A percentile compares a stretch with the other conserved stretches of the same genome.
Conservation (phyloP, 2,888 invertebrate genomes). For the Meiosimyza decipiens region DNA sequence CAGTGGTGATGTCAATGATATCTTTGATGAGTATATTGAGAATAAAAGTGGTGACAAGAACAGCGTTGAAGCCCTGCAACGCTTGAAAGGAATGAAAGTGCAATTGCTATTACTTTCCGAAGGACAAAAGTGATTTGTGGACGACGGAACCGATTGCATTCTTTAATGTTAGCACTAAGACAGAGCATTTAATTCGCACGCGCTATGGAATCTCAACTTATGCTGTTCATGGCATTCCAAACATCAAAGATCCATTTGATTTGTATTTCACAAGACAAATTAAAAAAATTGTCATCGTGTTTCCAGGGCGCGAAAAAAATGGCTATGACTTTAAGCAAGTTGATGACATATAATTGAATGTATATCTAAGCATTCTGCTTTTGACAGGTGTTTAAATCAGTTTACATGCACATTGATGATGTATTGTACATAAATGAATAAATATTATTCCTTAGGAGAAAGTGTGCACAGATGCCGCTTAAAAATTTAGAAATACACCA, state of each 20-base stretch:
- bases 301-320: background rate
- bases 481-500: no score
- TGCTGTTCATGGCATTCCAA: conserved; percentile 27
- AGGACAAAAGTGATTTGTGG: no score
- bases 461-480: background rate
- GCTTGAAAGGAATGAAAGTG: no score
- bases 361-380: background rate
- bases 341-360: conserved; percentile 10
- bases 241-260: conserved; percentile 22
- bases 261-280: conserved; percentile 21
- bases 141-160: no score
- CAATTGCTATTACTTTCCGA: no score
- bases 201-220: conserved; percentile 49
- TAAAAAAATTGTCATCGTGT: conserved; percentile 23
- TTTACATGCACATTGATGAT: background rate
- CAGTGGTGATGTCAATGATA: no score
- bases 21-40: no score
- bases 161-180: no score
- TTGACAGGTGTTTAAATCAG: background rate
- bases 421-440: background rate
- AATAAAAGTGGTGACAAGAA: no score
- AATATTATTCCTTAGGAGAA: background rate
- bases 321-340: background rate
- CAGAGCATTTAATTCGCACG: no score
- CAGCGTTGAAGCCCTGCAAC: no score